Evolutionary conservation across 37 sponge, comb jelly and placozoan species (phyloP), one percentile per base, ranked within the genome.

Genomic region (Spongia lamella): DNA sequence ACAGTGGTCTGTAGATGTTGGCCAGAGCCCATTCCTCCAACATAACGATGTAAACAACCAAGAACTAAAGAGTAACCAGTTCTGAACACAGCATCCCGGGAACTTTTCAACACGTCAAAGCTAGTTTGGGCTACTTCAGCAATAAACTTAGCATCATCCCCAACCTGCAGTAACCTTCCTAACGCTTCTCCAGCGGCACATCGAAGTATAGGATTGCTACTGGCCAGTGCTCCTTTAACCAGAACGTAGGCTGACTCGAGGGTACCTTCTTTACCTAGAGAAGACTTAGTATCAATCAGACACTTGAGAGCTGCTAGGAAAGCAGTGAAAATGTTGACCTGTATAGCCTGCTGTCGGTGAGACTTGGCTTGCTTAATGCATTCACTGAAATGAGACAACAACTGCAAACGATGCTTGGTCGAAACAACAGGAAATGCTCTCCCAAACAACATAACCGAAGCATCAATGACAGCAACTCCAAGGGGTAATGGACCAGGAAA

Each of bases 311-410:
- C 93, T n/a, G 91, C 78, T 25, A 98, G 79, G 65, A 86, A 89
- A 22, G 96, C 91, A 11, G 95, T 89, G 73, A 98, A 85, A 38
- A 98, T 87, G 70, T 98, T 98, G 75, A 95, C 87, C 70, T 90
- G 96, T 33, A 98, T 79, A 49, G 89, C 86, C 39, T 80, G 91
- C 58, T 88, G 93, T 30, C 88, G 73, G 11, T 75, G 55, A 4
- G 87, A 75, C 77, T 94, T 98, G 39, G 92, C 89, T 67, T 83
- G 83, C 32, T 83, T 86, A 22, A 95, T 80, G 38, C 78, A 76
- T 9, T 88, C 90, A 63, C 72, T 79, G 75, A 98, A 98, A 75
- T 98, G 99, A 17, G 61, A 53, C 24, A 98, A 70, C 75, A 98
- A 82, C 83, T 98, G 99, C 33, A 63, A 78, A 2, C 90, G 70